Percentiles rank a stretch among this genome's conserved stretches.
Evolutionary conservation across 2,888 invertebrate species (phyloP).

Genomic region (Agrilus biguttatus): DNA sequence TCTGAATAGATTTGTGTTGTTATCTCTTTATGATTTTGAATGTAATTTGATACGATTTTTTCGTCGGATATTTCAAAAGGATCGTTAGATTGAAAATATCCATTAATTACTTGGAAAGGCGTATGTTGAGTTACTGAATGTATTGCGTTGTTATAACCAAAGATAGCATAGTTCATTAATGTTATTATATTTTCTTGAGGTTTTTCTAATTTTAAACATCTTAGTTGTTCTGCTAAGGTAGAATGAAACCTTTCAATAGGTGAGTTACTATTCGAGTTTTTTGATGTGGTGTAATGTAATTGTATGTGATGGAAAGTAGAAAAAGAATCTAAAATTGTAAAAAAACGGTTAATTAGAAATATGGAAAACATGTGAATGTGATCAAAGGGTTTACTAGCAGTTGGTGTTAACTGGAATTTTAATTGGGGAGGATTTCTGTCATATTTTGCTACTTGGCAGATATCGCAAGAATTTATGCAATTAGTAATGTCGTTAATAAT

Average conservation of each 20-base stretch:
- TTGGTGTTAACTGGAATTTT: conserved; percentile 6
- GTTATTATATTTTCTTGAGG: not conserved
- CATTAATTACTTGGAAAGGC: conserved; percentile 4
- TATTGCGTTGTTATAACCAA: conserved; percentile 5
- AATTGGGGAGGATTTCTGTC: too few relatives aligned
- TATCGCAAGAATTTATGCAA: conserved; percentile 3
- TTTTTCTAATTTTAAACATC: conserved; percentile 3
- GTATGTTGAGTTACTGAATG: conserved; percentile 2
- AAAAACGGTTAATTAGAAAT: conserved; percentile 3
- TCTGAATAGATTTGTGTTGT: conserved; percentile 1
- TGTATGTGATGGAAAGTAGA: conserved; percentile 7
- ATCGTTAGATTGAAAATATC: not conserved
- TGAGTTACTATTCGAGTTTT: conserved; percentile 7
- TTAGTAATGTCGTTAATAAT: conserved; percentile 2
- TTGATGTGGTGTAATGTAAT: conserved; percentile 6
- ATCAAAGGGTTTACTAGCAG: conserved; percentile 5
- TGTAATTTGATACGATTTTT: conserved; percentile 2
- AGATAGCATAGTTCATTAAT: conserved; percentile 3
- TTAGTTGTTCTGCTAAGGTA: conserved; percentile 2
- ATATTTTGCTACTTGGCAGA: conserved; percentile 2
- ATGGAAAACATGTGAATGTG: conserved; percentile 3
- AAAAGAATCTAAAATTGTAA: conserved; percentile 7
- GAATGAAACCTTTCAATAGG: conserved; percentile 6
- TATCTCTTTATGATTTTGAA: conserved; percentile 1
- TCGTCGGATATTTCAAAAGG: not conserved